A percentile compares a stretch with the other conserved stretches of the same genome.
phyloP scores from a whole-genome alignment of 2,888 invertebrate genomes.

The Dolichomitus sp. region DNA sequence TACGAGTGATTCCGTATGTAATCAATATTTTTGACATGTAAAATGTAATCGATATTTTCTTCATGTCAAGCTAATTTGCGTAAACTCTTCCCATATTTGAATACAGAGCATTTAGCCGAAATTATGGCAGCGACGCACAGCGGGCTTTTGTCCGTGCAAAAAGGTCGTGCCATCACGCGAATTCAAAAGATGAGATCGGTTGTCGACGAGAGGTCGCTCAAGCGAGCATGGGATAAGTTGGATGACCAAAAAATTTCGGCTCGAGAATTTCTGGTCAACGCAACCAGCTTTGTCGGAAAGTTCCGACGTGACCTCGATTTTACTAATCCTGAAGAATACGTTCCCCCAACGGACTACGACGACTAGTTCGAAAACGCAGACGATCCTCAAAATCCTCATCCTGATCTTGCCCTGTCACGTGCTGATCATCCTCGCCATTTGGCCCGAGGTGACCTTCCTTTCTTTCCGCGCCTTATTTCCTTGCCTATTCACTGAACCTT shows the following conservation, averaged over 20 bases:
- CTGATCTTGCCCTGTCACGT: neutral
- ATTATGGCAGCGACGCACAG: constrained; percentile 1
- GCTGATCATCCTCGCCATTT: too few species aligned
- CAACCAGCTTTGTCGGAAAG: neutral
- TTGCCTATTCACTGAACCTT: too few species aligned
- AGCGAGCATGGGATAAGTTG: constrained; percentile 1
- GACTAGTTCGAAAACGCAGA: neutral
- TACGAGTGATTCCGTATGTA: too few species aligned
- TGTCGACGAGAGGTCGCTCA: constrained; percentile 4
- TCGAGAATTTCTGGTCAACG: constrained; percentile 3
- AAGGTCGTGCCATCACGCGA: neutral
- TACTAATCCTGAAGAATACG: neutral
- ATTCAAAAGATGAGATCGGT: neutral
- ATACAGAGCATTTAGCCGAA: neutral
- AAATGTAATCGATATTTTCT: too few species aligned
- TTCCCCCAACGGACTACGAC: constrained; percentile 1
- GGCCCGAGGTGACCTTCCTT: too few species aligned
- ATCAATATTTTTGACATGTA: too few species aligned
- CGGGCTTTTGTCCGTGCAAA: neutral
- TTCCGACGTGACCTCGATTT: neutral
- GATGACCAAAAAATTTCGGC: constrained; percentile 1
- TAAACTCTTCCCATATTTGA: neutral
- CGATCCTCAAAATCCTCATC: neutral
- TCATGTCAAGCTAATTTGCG: too few species aligned
- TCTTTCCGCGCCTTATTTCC: too few species aligned